Evolutionary conservation across 2,888 invertebrate species (phyloP).

Genomic region (Deroplatys truncata): DNA sequence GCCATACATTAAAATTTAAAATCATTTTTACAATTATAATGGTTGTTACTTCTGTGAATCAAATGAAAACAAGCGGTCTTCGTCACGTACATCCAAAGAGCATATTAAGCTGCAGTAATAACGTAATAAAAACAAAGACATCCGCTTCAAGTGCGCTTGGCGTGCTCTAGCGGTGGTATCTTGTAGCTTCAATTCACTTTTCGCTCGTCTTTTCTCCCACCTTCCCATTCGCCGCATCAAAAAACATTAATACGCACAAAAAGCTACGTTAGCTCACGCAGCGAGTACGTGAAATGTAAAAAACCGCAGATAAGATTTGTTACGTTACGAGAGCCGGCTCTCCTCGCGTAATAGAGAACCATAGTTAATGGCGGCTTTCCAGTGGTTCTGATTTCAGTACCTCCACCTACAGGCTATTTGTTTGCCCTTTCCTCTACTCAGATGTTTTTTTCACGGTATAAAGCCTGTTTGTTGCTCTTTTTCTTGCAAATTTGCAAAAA

Average conservation of each 20-base stretch:
- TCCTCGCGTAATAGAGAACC: not conserved
- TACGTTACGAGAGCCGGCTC: not conserved
- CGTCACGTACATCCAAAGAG: not conserved
- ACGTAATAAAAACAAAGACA: not conserved
- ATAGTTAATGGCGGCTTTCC: not conserved
- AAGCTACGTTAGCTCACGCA: not conserved
- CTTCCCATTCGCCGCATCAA: not conserved
- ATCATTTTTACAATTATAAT: too few relatives aligned
- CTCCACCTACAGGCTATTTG: not conserved
- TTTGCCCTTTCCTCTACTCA: not conserved
- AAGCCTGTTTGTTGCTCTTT: not conserved
- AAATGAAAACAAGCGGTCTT: too few relatives aligned
- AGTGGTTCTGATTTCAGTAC: not conserved
- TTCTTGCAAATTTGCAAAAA: too few relatives aligned
- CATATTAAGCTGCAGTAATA: not conserved
- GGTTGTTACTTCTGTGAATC: too few relatives aligned
- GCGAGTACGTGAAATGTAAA: too few relatives aligned
- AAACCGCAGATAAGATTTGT: not conserved
- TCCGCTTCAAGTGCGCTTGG: not conserved
- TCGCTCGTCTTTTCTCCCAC: not conserved
- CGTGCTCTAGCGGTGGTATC: not conserved
- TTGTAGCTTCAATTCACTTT: not conserved
- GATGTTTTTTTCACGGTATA: not conserved
- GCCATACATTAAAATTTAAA: too few relatives aligned
- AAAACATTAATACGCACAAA: not conserved